Evolutionary conservation across 2,113 vertebrate species (phyloP).

Genomic region (Copsychus sechellarum): DNA sequence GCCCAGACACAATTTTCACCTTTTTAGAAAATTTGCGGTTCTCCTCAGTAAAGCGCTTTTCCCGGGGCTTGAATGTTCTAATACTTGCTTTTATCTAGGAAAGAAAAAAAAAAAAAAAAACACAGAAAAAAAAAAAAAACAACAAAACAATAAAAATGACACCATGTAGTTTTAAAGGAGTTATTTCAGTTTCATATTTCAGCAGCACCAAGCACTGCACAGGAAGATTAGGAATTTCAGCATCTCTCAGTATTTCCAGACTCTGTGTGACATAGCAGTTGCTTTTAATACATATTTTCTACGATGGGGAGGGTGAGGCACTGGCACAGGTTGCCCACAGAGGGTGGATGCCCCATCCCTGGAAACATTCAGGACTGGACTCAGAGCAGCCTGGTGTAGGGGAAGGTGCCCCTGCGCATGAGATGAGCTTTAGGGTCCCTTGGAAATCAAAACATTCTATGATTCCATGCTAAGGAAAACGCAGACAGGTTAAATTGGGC

Average conservation of each 20-base stretch:
- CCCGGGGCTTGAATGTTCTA: slow-evolving; percentile 86
- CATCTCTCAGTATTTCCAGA: neutral
- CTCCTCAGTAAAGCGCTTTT: slow-evolving; percentile 85
- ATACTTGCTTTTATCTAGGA: slow-evolving; percentile 88
- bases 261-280: neutral
- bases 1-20: slow-evolving; percentile 72
- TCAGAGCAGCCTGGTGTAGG: neutral
- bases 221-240: neutral
- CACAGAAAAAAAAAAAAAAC: neutral
- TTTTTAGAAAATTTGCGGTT: slow-evolving; percentile 93
- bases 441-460: neutral
- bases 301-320: neutral
- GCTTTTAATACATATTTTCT: neutral
- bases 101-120: neutral
- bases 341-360: neutral
- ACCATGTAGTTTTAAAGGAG: neutral
- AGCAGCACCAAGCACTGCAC: neutral
- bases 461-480: neutral
- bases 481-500: neutral
- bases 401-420: neutral
- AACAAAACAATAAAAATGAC: neutral
- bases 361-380: neutral
- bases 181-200: neutral
- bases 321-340: neutral
- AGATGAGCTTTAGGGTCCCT: neutral